Percentiles rank a stretch among this genome's conserved stretches.
These are phyloP conservation scores for Ladona fulva DNA, from an alignment of 1,140 invertebrate species.

Conservation along the genomic window DNA sequence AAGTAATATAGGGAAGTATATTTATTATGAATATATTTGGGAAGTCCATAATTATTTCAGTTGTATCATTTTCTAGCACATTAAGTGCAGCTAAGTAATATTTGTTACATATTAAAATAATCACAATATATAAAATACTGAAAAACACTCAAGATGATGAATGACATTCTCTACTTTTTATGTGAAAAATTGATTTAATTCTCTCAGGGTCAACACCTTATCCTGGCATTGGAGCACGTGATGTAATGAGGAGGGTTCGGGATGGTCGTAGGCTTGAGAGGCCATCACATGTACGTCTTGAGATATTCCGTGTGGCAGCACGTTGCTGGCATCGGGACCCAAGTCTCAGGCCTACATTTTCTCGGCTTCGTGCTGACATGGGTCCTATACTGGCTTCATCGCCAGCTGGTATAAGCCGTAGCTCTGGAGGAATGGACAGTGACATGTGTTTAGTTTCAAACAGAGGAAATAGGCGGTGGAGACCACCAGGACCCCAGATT, in stretches of 20 bases:
- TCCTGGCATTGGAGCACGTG: slow-evolving; percentile 64
- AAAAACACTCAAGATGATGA: too few relatives aligned
- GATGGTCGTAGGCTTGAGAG: slow-evolving; percentile 65
- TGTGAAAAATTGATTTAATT: too few relatives aligned
- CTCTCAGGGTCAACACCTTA: slow-evolving; percentile 67
- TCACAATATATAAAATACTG: too few relatives aligned
- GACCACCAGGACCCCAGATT: background rate
- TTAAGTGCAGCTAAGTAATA: too few relatives aligned
- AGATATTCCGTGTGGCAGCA: slow-evolving; percentile 64
- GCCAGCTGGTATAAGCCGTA: background rate
- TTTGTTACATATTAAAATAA: too few relatives aligned
- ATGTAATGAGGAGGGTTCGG: slow-evolving; percentile 64
- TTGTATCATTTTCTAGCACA: too few relatives aligned
- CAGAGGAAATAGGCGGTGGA: background rate
- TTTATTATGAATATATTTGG: too few relatives aligned
- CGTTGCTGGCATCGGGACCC: slow-evolving; percentile 68
- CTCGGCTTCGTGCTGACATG: slow-evolving; percentile 55
- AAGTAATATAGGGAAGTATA: too few relatives aligned
- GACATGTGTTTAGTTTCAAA: background rate
- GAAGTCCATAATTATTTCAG: too few relatives aligned
- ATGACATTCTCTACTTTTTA: too few relatives aligned
- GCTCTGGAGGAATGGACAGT: background rate
- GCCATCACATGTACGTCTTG: slow-evolving; percentile 62
- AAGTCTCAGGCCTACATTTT: slow-evolving; percentile 60
- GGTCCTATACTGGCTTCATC: slow-evolving; percentile 45